These are phyloP conservation scores for Micrasema minimum DNA, from an alignment of 1,140 invertebrate species.

Conservation along the genomic window DNA sequence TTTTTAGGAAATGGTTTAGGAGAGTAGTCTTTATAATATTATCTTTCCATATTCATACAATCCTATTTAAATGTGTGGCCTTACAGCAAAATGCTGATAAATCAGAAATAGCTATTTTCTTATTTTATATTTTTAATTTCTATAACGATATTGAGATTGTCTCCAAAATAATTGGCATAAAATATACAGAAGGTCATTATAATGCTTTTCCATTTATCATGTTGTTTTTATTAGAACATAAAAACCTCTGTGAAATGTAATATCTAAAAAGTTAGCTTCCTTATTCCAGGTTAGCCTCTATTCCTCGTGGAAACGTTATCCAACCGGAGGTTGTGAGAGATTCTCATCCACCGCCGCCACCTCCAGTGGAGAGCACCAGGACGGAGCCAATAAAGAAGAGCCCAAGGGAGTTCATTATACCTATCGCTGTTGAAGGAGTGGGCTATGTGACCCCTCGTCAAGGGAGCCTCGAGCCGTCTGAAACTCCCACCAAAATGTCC, in stretches of 20 bases:
- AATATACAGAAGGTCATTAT: no score
- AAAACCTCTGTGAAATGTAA: neutral
- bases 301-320: constrained; percentile 38
- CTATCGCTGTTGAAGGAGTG: constrained; percentile 88
- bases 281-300: constrained; percentile 38
- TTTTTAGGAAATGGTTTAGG: no score
- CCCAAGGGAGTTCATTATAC: constrained; percentile 90
- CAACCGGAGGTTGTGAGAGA: constrained; percentile 29
- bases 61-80: no score
- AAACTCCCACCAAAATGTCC: constrained; percentile 65
- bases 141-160: no score
- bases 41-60: no score
- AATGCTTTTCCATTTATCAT: no score
- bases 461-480: constrained; percentile 78
- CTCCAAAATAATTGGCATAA: no score
- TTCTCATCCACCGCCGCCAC: constrained; percentile 54
- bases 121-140: no score
- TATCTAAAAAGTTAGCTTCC: neutral
- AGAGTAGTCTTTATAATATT: no score
- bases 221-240: neutral
- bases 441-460: constrained; percentile 84
- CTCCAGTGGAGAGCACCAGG: constrained; percentile 57
- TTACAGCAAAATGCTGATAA: no score
- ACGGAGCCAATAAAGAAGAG: constrained; percentile 86
- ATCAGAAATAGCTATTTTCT: no score